Evolutionary conservation across 2,888 invertebrate genomes (phyloP).

Genomic region (Yponomeuta malinellus): DNA sequence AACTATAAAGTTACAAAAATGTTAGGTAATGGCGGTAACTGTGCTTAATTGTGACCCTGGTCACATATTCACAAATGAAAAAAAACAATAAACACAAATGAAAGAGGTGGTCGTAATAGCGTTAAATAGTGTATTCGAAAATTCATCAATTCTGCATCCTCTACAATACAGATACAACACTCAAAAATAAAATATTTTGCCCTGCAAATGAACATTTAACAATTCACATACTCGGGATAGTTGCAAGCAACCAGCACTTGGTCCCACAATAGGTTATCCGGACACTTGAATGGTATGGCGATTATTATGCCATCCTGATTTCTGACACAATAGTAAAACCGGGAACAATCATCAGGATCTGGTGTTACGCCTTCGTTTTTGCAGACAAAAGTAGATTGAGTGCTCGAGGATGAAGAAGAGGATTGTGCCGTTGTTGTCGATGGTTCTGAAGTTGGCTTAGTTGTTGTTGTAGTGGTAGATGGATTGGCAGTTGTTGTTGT

Average conservation of each 20-base stretch:
- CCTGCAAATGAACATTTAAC: not conserved
- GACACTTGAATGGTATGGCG: slow-evolving; percentile 42
- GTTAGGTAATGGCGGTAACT: no score
- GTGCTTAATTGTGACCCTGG: no score
- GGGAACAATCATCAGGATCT: slow-evolving; percentile 48
- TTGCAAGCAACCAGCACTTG: slow-evolving; percentile 45
- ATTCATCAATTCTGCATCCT: no score
- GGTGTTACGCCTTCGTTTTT: slow-evolving; percentile 51
- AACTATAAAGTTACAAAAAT: no score
- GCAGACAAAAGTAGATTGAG: slow-evolving; percentile 34
- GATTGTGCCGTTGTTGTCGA: slow-evolving; percentile 19
- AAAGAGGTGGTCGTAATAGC: no score
- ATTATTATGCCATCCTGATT: slow-evolving; percentile 28
- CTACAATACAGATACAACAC: no score
- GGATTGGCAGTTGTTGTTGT: slow-evolving; percentile 14
- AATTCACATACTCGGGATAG: slow-evolving; percentile 29
- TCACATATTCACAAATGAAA: no score
- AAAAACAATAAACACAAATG: no score
- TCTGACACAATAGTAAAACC: slow-evolving; percentile 55
- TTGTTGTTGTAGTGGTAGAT: not conserved
- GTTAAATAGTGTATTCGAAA: no score
- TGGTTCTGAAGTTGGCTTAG: slow-evolving; percentile 16
- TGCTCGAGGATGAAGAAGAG: slow-evolving; percentile 18
- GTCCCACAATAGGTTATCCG: slow-evolving; percentile 48
- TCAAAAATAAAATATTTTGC: no score